These are phyloP conservation scores for Hemaris fuciformis DNA, from an alignment of 2,888 invertebrate species.

Conservation along the genomic window DNA sequence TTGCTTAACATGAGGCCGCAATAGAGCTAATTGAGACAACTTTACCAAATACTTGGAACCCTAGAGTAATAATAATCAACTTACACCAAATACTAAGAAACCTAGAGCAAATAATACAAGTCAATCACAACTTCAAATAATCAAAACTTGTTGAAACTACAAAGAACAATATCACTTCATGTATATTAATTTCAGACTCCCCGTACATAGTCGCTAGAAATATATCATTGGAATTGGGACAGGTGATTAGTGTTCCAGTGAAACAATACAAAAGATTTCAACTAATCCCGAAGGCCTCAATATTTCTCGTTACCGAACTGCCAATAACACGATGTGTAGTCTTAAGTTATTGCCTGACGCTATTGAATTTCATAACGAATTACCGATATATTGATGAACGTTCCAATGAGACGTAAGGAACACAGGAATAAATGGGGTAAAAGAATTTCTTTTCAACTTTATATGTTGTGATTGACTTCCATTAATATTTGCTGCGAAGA, in stretches of 20 bases:
- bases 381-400: constrained; percentile 3
- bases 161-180: neutral
- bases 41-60: no score
- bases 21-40: no score
- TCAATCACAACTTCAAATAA: no score
- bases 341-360: constrained; percentile 12
- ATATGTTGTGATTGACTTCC: neutral
- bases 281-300: constrained; percentile 10
- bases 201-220: neutral
- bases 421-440: constrained; percentile 1
- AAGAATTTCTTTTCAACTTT: neutral
- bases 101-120: no score
- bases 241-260: neutral
- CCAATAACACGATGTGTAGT: constrained; percentile 10
- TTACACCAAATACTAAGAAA: no score
- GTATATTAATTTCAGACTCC: neutral
- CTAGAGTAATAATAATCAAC: no score
- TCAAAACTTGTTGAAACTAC: neutral
- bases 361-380: constrained; percentile 12
- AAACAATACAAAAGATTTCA: constrained; percentile 11
- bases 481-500: neutral
- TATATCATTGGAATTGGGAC: neutral
- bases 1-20: no score
- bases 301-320: constrained; percentile 13
- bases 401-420: neutral